A percentile compares a stretch with the other conserved stretches of the same genome.
These are phyloP conservation scores for Chionoecetes opilio DNA, from an alignment of 1,140 invertebrate genomes.

Conservation along the genomic window DNA sequence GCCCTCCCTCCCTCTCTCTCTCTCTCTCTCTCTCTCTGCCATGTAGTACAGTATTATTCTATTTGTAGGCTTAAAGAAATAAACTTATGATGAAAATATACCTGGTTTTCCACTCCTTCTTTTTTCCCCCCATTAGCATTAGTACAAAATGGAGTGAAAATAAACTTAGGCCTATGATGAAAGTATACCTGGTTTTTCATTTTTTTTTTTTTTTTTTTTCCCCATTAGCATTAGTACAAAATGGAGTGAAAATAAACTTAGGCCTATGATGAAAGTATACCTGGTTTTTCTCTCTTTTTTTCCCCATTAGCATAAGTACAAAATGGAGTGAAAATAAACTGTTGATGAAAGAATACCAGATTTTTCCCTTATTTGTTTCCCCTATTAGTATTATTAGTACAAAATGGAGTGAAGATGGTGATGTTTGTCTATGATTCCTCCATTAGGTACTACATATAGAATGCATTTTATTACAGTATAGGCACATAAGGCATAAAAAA, in stretches of 20 bases:
- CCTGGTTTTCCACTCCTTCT: neutral
- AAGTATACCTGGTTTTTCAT: neutral
- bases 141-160: no score
- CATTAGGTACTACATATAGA: no score
- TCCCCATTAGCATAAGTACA: neutral
- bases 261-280: neutral
- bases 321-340: no score
- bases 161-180: neutral
- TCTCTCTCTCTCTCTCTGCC: neutral
- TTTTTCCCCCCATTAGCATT: neutral
- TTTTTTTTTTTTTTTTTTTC: neutral
- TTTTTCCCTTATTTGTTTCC: no score
- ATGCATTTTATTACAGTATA: no score
- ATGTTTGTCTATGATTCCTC: no score
- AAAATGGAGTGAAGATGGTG: no score
- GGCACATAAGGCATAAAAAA: no score
- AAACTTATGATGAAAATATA: neutral
- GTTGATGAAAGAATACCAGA: neutral
- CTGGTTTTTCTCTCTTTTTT: neutral
- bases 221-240: neutral
- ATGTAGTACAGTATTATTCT: conserved; percentile 21
- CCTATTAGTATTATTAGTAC: no score
- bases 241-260: no score
- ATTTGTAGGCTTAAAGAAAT: neutral
- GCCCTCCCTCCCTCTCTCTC: neutral